Evolutionary conservation across 2,113 vertebrate species (phyloP).

Genomic region (Herpailurus yagouaroundi): DNA sequence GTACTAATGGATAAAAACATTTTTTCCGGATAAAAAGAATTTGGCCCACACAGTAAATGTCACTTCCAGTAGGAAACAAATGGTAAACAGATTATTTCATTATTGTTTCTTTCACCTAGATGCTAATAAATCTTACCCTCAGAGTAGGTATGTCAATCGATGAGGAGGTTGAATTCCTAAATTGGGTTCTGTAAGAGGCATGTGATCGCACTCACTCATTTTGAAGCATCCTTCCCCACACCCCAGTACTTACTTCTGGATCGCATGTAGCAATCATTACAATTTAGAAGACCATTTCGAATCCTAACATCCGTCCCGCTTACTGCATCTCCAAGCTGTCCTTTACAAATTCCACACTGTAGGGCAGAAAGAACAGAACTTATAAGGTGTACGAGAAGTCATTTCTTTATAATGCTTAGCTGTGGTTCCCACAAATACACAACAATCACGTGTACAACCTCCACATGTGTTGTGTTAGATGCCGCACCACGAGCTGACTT

Average conservation of each 20-base stretch:
- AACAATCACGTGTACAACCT: not conserved
- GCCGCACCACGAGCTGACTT: not conserved
- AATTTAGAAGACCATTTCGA: constrained; percentile 96
- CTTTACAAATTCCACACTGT: constrained; percentile 97
- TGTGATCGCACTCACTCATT: rapidly evolving
- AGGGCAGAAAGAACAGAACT: constrained; percentile 24
- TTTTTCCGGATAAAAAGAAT: not conserved
- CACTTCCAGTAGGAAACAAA: not conserved
- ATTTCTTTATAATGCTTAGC: not conserved
- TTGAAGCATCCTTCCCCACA: not conserved
- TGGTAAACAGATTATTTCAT: not conserved
- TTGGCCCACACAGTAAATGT: not conserved
- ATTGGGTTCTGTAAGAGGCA: not conserved
- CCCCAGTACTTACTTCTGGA: constrained; percentile 93
- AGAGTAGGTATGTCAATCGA: not conserved
- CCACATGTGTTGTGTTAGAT: not conserved
- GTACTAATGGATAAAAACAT: not conserved
- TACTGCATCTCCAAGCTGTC: constrained; percentile 94
- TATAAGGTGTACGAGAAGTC: not conserved
- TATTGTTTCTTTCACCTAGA: not conserved
- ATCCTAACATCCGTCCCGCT: constrained; percentile 97
- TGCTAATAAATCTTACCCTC: not conserved
- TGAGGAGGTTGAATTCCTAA: not conserved
- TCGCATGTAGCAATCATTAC: constrained; percentile 95
- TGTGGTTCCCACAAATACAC: not conserved